Evolutionary conservation across 2,797 vertebrate species (phyloP).

Genomic region (Paguma larvata): DNA sequence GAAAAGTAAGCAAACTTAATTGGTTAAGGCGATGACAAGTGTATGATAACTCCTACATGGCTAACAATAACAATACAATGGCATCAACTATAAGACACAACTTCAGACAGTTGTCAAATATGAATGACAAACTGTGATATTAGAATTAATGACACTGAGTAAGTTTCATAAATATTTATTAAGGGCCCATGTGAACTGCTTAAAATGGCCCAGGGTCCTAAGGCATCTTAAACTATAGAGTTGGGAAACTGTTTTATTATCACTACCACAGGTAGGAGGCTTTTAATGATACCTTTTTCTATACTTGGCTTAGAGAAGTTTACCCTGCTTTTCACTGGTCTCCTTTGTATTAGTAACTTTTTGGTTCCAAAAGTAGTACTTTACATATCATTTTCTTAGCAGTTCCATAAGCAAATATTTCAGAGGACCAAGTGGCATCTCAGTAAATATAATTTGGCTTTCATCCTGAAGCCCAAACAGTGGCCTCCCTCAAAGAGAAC

Average conservation of each 20-base stretch:
- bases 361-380: conserved; percentile 34
- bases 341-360: background rate
- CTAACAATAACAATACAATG: background rate
- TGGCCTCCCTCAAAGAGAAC: background rate
- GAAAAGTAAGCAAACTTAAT: conserved; percentile 39
- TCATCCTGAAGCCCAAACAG: background rate
- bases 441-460: conserved; percentile 39
- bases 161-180: background rate
- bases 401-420: conserved; percentile 44
- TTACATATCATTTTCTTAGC: conserved; percentile 3
- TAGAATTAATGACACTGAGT: background rate
- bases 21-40: background rate
- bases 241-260: background rate
- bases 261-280: background rate
- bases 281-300: conserved; percentile 14
- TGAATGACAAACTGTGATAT: background rate
- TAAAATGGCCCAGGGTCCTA: conserved; percentile 4
- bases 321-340: background rate
- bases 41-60: background rate
- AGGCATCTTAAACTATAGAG: conserved; percentile 23
- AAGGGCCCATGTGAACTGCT: background rate
- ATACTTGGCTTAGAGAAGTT: background rate
- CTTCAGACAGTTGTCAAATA: background rate
- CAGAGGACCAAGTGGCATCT: background rate
- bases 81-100: background rate